Percentiles rank a stretch among this genome's conserved stretches.
Evolutionary conservation across 1,140 invertebrate genomes (phyloP).

Genomic region (Drosophila ficusphila): DNA sequence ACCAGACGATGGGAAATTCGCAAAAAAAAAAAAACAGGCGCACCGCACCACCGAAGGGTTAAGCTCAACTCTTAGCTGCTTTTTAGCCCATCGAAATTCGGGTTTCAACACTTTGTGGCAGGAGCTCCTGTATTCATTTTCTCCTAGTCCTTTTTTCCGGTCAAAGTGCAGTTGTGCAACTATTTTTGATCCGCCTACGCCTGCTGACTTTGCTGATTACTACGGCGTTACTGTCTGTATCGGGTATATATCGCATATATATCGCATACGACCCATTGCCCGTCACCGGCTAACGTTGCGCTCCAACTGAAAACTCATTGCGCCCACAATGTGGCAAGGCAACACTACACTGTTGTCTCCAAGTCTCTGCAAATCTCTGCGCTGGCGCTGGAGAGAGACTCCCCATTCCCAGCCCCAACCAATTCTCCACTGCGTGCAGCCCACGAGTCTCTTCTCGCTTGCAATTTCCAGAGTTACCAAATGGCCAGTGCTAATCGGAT

Average conservation of each 20-base stretch:
- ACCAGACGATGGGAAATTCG: constrained; percentile 45
- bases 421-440: constrained; percentile 8
- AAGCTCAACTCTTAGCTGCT: neutral
- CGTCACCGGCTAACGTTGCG: constrained; percentile 76
- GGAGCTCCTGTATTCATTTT: neutral
- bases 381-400: constrained; percentile 63
- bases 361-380: constrained; percentile 62
- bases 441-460: constrained; percentile 43
- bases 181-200: constrained; percentile 32
- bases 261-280: constrained; percentile 36
- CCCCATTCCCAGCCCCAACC: constrained; percentile 1
- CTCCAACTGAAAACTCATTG: constrained; percentile 79
- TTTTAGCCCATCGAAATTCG: constrained; percentile 12
- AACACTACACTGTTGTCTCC: constrained; percentile 28
- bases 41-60: constrained; percentile 19
- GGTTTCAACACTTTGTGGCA: neutral
- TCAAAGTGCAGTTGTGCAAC: constrained; percentile 29
- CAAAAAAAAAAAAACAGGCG: constrained; percentile 46
- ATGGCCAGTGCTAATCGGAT: neutral
- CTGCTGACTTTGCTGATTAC: constrained; percentile 23
- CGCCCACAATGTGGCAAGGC: constrained; percentile 48
- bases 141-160: neutral
- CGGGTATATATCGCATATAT: constrained; percentile 2
- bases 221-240: constrained; percentile 21
- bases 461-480: constrained; percentile 56